These are phyloP conservation scores for Adineta ricciae DNA, from an alignment of 2,888 invertebrate genomes.

Conservation along the genomic window DNA sequence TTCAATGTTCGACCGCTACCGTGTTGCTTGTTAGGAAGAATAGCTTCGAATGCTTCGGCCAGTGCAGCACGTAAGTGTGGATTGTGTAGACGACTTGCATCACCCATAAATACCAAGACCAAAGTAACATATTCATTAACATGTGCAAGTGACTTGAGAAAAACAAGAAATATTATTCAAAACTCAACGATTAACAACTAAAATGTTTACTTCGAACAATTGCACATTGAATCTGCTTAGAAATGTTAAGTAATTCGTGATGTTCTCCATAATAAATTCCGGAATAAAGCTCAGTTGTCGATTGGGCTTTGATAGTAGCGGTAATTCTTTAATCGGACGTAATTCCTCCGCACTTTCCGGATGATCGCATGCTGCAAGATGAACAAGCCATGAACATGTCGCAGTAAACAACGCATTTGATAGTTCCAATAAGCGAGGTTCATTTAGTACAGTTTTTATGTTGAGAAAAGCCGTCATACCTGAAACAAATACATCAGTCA, in stretches of 20 bases:
- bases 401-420: neutral
- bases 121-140: neutral
- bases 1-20: neutral
- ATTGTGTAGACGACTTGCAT: constrained; percentile 68
- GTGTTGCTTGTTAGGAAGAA: constrained; percentile 58
- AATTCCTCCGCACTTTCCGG: neutral
- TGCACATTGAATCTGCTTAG: neutral
- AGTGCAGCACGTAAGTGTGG: constrained; percentile 80
- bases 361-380: neutral
- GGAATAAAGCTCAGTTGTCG: neutral
- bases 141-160: neutral
- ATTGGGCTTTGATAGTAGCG: neutral
- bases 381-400: neutral
- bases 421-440: neutral
- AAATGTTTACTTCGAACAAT: neutral
- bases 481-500: neutral
- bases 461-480: neutral
- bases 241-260: neutral
- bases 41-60: constrained; percentile 75
- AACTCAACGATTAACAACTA: too few species aligned
- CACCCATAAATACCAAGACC: constrained; percentile 71
- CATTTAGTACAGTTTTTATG: neutral
- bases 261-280: neutral
- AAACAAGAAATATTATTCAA: neutral
- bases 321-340: neutral